phyloP scores from a whole-genome alignment of 2,797 vertebrate species.

The Mus caroli region DNA sequence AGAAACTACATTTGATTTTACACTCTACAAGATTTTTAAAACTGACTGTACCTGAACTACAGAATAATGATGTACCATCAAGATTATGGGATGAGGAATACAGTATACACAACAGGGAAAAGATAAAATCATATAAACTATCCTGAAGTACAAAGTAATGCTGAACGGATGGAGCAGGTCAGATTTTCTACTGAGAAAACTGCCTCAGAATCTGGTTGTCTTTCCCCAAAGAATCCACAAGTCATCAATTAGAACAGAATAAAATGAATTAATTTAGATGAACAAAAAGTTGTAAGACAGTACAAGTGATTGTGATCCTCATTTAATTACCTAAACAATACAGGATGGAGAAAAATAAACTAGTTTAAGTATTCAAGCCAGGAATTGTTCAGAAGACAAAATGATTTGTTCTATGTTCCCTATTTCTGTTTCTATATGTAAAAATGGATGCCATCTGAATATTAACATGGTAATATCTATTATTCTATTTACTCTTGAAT shows the following conservation, averaged over 20 bases:
- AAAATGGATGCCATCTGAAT: neutral
- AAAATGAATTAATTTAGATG: neutral
- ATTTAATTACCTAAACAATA: too few relatives aligned
- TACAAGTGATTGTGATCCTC: neutral
- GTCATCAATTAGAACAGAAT: neutral
- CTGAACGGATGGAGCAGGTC: neutral
- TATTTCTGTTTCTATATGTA: neutral
- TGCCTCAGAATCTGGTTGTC: neutral
- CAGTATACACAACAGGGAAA: neutral
- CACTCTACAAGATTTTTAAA: neutral
- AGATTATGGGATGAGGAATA: neutral
- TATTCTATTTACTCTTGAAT: neutral
- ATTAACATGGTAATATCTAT: neutral
- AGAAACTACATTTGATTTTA: neutral
- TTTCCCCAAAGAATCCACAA: neutral
- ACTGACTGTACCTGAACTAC: neutral
- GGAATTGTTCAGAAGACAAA: neutral
- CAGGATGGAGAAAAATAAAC: neutral
- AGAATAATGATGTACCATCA: neutral
- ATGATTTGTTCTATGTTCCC: neutral
- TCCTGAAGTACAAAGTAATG: neutral
- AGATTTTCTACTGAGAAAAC: neutral
- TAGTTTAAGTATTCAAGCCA: neutral
- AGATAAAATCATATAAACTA: neutral
- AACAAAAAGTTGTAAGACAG: neutral